Evolutionary conservation across 2,113 vertebrate species (phyloP).

Genomic region (Apeltes quadracus): DNA sequence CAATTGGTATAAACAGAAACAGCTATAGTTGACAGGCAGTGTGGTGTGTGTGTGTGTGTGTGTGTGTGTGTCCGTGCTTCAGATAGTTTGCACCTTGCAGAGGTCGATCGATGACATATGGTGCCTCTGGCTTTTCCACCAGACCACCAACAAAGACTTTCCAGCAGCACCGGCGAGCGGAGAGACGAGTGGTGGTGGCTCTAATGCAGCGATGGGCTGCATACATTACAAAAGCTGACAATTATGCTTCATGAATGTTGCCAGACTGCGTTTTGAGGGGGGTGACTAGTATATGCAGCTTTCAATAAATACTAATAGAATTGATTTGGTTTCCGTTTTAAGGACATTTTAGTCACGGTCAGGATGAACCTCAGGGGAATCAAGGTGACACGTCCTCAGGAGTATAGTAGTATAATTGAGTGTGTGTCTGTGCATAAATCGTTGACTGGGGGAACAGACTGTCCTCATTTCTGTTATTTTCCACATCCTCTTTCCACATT

Average conservation of each 20-base stretch:
- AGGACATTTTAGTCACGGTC: neutral
- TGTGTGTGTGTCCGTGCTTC: neutral
- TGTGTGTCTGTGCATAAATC: neutral
- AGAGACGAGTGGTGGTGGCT: neutral
- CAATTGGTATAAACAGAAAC: constrained; percentile 30
- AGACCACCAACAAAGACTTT: constrained; percentile 31
- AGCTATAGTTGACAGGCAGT: constrained; percentile 24
- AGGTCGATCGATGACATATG: constrained; percentile 22
- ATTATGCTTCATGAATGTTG: neutral
- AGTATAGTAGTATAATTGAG: neutral
- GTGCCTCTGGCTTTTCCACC: constrained; percentile 23
- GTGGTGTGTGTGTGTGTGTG: constrained; percentile 25
- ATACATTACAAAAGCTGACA: neutral
- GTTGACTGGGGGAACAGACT: neutral
- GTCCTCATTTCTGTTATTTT: neutral
- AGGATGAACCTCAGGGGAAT: neutral
- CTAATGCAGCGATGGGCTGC: neutral
- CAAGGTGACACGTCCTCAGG: neutral
- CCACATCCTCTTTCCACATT: too few relatives aligned
- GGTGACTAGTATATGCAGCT: neutral
- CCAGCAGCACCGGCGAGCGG: constrained; percentile 13
- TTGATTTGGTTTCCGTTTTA: neutral
- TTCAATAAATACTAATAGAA: neutral
- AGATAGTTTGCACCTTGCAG: constrained; percentile 10
- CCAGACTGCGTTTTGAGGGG: neutral